Conservation (phyloP, 2,888 invertebrate species). For the Oxycera nigricornis region DNA sequence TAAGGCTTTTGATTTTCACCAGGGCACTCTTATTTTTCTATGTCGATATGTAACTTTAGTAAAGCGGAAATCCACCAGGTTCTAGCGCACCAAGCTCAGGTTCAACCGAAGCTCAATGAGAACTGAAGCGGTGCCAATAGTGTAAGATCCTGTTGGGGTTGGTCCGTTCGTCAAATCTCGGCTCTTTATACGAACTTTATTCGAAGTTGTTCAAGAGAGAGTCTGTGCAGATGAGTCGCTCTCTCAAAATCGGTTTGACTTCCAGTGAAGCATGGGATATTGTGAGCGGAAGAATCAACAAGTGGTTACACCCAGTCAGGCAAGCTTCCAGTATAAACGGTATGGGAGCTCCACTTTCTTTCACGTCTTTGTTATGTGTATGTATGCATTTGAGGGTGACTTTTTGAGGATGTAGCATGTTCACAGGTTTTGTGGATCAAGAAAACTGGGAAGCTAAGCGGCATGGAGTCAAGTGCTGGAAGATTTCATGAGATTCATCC, state of each 20-base stretch:
- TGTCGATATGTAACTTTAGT: background rate
- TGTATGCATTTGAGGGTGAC: background rate
- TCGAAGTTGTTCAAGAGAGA: slow-evolving; percentile 9
- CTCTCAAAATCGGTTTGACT: background rate
- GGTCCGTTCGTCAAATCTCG: slow-evolving; percentile 1
- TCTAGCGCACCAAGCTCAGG: slow-evolving; percentile 8
- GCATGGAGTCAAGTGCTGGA: background rate
- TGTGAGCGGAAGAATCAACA: slow-evolving; percentile 16
- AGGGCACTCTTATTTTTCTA: background rate
- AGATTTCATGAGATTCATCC: background rate
- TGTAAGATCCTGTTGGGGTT: slow-evolving; percentile 8
- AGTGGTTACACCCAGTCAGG: background rate
- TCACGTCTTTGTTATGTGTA: background rate
- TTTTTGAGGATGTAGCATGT: slow-evolving; percentile 10
- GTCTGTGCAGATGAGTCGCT: slow-evolving; percentile 16
- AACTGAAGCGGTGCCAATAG: slow-evolving; percentile 9
- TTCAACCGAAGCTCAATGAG: slow-evolving; percentile 35
- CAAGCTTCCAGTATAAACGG: background rate
- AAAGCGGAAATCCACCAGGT: background rate
- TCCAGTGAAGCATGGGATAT: background rate
- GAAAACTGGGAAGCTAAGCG: background rate
- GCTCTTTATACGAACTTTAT: background rate
- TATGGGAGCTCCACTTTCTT: background rate
- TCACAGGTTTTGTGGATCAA: background rate
- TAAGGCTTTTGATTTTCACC: background rate